phyloP scores from a whole-genome alignment of 2,797 vertebrate species.

The Todus mexicanus region DNA sequence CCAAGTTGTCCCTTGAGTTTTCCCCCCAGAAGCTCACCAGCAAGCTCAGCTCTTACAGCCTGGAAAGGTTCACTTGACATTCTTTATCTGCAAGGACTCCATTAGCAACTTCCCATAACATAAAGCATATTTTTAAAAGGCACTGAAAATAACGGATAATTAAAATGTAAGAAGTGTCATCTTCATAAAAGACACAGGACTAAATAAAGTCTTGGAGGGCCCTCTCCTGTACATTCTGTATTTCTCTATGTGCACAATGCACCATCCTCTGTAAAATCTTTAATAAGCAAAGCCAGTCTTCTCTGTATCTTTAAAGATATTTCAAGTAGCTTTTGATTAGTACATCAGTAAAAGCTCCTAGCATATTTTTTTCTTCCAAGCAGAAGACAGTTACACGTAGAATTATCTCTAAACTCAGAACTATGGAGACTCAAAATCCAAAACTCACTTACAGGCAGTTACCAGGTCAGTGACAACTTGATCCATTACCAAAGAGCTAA shows the following conservation, averaged over 20 bases:
- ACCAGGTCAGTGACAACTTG: background rate
- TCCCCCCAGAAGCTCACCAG: background rate
- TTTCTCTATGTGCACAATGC: slow-evolving; percentile 15
- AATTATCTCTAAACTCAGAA: background rate
- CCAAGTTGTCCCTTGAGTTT: background rate
- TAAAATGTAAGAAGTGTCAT: slow-evolving; percentile 53
- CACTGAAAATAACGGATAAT: slow-evolving; percentile 48
- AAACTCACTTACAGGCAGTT: background rate
- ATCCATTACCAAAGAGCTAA: background rate
- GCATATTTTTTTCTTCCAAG: background rate
- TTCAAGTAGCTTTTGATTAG: background rate
- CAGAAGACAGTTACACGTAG: background rate
- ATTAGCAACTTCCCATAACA: slow-evolving; percentile 34
- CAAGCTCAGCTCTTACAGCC: background rate
- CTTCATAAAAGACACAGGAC: slow-evolving; percentile 55
- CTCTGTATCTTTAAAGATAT: background rate
- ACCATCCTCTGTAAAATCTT: background rate
- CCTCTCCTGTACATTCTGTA: slow-evolving; percentile 42
- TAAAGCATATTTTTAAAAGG: background rate
- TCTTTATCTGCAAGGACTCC: slow-evolving; percentile 47
- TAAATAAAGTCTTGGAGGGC: slow-evolving; percentile 55
- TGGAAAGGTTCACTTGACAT: slow-evolving; percentile 12
- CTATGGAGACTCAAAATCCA: background rate
- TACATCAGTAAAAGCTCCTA: background rate
- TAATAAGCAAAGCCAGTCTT: background rate